These are phyloP conservation scores for Digitonthophagus gazella DNA, from an alignment of 2,888 invertebrate genomes.

Conservation along the genomic window DNA sequence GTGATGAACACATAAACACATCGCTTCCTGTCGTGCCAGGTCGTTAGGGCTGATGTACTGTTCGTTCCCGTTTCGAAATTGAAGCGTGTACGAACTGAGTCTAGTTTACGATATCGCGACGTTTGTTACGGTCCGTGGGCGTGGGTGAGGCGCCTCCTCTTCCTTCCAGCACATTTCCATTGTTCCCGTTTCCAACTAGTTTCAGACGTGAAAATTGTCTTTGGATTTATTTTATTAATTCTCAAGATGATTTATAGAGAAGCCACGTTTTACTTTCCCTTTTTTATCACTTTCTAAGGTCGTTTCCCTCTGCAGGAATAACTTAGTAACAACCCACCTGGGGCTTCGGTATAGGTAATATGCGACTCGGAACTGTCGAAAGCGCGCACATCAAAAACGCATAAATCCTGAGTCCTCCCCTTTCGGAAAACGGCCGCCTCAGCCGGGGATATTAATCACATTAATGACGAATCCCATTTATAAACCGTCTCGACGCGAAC, in stretches of 20 bases:
- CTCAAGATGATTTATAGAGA: too few relatives aligned
- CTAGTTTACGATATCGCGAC: constrained; percentile 36
- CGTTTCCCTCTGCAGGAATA: too few relatives aligned
- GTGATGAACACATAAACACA: constrained; percentile 44
- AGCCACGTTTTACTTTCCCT: neutral
- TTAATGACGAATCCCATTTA: constrained; percentile 15
- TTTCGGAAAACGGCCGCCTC: neutral
- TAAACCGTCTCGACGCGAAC: neutral
- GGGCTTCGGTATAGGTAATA: neutral
- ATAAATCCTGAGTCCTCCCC: constrained; percentile 7
- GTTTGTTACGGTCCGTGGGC: constrained; percentile 30
- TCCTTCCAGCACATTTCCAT: neutral
- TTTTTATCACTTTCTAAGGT: neutral
- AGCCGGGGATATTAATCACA: constrained; percentile 8
- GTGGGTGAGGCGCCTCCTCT: neutral
- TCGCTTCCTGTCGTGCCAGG: constrained; percentile 41
- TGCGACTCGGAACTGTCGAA: neutral
- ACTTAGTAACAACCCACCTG: constrained; percentile 3
- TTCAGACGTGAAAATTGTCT: too few relatives aligned
- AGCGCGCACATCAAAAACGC: constrained; percentile 10
- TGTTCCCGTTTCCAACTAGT: too few relatives aligned
- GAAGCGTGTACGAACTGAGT: constrained; percentile 32
- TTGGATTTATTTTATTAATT: too few relatives aligned
- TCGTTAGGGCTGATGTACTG: constrained; percentile 41
- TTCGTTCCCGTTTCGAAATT: constrained; percentile 4